phyloP scores from a whole-genome alignment of 1,140 invertebrate genomes.

The Planococcus citri region DNA sequence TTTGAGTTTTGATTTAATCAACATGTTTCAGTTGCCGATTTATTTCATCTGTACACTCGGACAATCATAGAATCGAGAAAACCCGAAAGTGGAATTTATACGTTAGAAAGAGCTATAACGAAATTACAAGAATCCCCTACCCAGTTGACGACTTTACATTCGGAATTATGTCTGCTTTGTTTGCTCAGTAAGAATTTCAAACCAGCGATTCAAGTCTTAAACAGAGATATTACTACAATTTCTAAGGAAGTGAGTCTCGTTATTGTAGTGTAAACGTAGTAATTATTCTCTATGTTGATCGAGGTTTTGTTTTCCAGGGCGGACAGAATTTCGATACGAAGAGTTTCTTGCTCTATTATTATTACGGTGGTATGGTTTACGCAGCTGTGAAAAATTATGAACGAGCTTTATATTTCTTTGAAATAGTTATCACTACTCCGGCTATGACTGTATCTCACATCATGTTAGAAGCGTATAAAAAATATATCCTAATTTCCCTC shows the following conservation, averaged over 20 bases:
- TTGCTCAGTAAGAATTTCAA: conserved; percentile 84
- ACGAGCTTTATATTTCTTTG: conserved; percentile 85
- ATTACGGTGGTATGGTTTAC: conserved; percentile 96
- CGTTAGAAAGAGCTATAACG: conserved; percentile 69
- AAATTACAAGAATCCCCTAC: conserved; percentile 78
- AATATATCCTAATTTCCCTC: conserved; percentile 82
- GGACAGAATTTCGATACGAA: conserved; percentile 76
- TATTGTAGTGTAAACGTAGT: conserved; percentile 19
- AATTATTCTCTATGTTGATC: conserved; percentile 9
- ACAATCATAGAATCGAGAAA: conserved; percentile 61
- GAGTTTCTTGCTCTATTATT: conserved; percentile 87
- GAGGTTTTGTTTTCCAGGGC: conserved; percentile 32
- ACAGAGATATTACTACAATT: conserved; percentile 84
- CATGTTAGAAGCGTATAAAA: conserved; percentile 94
- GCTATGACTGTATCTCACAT: conserved; percentile 88
- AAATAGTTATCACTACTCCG: conserved; percentile 85
- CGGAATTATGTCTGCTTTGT: conserved; percentile 85
- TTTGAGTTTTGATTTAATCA: too few species aligned
- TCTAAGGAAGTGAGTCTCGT: conserved; percentile 53
- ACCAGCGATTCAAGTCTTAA: conserved; percentile 74
- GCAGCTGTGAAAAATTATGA: conserved; percentile 84
- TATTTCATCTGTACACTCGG: conserved; percentile 71
- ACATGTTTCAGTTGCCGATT: conserved; percentile 59
- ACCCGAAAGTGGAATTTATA: conserved; percentile 69
- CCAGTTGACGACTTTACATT: conserved; percentile 85